phyloP scores from a whole-genome alignment of 2,888 invertebrate species.

The Zelleria hepariella region DNA sequence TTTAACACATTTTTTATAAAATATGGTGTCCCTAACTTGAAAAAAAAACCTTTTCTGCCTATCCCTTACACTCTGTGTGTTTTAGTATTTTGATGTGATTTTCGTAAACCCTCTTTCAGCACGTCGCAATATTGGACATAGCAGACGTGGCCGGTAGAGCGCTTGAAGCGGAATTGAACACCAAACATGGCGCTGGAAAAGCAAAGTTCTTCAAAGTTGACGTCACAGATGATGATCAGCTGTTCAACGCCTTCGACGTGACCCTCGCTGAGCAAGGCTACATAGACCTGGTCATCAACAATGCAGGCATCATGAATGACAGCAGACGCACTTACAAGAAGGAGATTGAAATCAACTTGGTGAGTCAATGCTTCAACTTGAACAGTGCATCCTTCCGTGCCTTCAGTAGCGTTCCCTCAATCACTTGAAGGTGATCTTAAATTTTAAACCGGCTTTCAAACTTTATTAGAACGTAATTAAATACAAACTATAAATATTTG shows the following conservation, averaged over 20 bases:
- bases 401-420: no score
- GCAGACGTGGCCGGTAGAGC: slow-evolving; percentile 22
- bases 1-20: no score
- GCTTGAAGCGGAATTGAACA: slow-evolving; percentile 27
- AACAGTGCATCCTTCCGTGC: no score
- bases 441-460: no score
- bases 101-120: slow-evolving; percentile 27
- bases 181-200: slow-evolving; percentile 25
- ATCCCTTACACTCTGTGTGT: no score
- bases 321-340: slow-evolving; percentile 35
- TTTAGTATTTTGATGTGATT: no score
- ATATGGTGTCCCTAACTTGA: no score
- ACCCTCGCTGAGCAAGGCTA: slow-evolving; percentile 31
- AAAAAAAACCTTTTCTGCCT: no score
- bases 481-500: no score
- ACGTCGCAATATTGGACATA: slow-evolving; percentile 32
- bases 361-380: no score
- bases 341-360: slow-evolving; percentile 47
- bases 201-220: slow-evolving; percentile 35
- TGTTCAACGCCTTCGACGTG: slow-evolving; percentile 27
- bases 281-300: slow-evolving; percentile 48
- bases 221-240: slow-evolving; percentile 27
- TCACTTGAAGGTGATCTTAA: no score
- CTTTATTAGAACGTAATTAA: no score
- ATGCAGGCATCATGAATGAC: slow-evolving; percentile 53